phyloP scores from a whole-genome alignment of 2,113 vertebrate species.

The Charina bottae region DNA sequence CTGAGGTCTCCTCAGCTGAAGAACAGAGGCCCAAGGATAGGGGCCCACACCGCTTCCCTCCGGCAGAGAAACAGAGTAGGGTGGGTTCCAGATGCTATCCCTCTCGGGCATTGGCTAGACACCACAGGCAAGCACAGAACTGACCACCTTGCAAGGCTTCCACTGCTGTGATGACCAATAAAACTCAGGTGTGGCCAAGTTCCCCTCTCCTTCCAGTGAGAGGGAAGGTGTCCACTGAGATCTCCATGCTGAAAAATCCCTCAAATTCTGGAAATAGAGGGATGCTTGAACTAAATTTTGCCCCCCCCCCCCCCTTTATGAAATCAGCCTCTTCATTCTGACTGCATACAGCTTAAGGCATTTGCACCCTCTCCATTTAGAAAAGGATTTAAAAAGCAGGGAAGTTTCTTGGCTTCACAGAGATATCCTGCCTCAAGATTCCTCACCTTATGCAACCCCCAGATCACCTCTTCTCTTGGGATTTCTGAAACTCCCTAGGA shows the following conservation, averaged over 20 bases:
- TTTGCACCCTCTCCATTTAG: not conserved
- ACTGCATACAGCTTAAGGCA: not conserved
- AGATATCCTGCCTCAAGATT: not conserved
- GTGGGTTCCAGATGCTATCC: not conserved
- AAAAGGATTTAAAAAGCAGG: not conserved
- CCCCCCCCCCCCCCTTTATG: not conserved
- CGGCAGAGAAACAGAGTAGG: not conserved
- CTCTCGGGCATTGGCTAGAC: not conserved
- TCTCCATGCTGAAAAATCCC: not conserved
- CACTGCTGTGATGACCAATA: not conserved
- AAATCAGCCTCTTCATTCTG: not conserved
- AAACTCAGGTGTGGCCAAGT: not conserved
- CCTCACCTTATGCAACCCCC: not conserved
- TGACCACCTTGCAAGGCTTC: not conserved
- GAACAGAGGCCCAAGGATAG: not conserved
- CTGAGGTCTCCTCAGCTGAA: too few relatives aligned
- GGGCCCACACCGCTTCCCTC: not conserved
- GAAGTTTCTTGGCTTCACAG: not conserved
- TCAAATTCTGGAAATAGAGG: not conserved
- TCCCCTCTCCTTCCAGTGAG: not conserved
- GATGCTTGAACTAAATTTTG: not conserved
- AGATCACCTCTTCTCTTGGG: not conserved
- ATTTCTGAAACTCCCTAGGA: not conserved
- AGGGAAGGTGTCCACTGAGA: not conserved
- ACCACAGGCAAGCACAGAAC: not conserved